Evolutionary conservation across 1,140 invertebrate genomes (phyloP), one percentile per base, ranked within the genome.

Genomic region (Tachypleus tridentatus): DNA sequence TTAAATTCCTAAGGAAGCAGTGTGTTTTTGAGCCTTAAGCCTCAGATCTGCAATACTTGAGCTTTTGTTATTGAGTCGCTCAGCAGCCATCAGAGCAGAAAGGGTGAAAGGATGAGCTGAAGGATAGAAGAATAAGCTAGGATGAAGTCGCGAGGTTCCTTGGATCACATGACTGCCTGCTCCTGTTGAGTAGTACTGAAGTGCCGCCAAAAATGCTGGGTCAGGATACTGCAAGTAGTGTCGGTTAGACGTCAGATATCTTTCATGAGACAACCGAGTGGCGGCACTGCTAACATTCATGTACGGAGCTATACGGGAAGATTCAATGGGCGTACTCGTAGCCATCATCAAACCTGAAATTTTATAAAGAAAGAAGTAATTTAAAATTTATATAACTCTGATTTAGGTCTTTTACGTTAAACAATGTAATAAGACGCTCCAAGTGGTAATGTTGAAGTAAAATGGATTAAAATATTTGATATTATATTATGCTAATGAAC

Each of bases 41-140:
- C 90, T 79, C 11, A 93, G 79, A 76, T 93, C 90, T 0, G 89
- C 89, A 71, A 93, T 93, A 73, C 88, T 90, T 51, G 87, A 90
- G 71, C 87, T 92, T 73, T 91, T 90, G 64, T 86, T 86, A 11
- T 72, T 68, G 11, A 75, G 70, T 58, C 73, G 63, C 57, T 76
- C 77, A 82, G 75, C 71, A 70, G 77, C 73, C 49, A 76, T 70
- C 70, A 77, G 70, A 56, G 72, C 71, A n/a, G 72, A 69, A 57
- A 74, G 70, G 60, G 70, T 72, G 51, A 76, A 66, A 7, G 73
- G 70, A 62, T 76, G 74, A 56, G 67, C 62, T n/a, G 68, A 54
- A 48, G 75, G 74, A 58, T 74, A 74, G 53, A 8, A 54, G 64
- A 75, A 77, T 11, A 76, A 69, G 7, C 29, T 29, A 29, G 29